phyloP scores from a whole-genome alignment of 2,113 vertebrate species.

The Ameiurus melas region DNA sequence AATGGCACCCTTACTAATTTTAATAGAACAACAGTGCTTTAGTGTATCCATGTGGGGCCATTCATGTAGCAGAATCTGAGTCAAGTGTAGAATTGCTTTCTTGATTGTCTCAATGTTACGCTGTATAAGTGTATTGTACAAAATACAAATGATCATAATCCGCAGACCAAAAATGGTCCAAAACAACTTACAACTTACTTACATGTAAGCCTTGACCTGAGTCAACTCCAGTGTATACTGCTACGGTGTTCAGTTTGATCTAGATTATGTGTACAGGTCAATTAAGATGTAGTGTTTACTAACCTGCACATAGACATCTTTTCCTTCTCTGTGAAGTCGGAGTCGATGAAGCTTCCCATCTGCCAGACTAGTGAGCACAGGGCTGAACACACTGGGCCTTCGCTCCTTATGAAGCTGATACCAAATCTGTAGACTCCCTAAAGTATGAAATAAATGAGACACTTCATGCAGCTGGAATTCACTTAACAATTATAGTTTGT shows the following conservation, averaged over 20 bases:
- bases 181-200: neutral
- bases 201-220: too few relatives aligned
- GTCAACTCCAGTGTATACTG: neutral
- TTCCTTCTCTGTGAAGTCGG: slow-evolving; percentile 84
- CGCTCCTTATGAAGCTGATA: slow-evolving; percentile 82
- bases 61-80: neutral
- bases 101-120: neutral
- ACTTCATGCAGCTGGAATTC: neutral
- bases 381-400: slow-evolving; percentile 80
- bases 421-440: slow-evolving; percentile 94
- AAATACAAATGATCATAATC: neutral
- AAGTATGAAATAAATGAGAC: neutral
- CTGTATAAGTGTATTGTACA: neutral
- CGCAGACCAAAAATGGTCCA: neutral
- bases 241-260: neutral
- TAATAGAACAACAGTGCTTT: neutral
- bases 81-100: neutral
- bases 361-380: slow-evolving; percentile 80
- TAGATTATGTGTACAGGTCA: neutral
- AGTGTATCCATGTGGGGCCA: neutral
- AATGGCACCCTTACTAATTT: neutral
- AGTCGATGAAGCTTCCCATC: slow-evolving; percentile 84
- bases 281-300: neutral
- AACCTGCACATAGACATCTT: slow-evolving; percentile 87
- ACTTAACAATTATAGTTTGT: neutral